Evolutionary conservation across 2,113 vertebrate species (phyloP).

Genomic region (Pagrus major): DNA sequence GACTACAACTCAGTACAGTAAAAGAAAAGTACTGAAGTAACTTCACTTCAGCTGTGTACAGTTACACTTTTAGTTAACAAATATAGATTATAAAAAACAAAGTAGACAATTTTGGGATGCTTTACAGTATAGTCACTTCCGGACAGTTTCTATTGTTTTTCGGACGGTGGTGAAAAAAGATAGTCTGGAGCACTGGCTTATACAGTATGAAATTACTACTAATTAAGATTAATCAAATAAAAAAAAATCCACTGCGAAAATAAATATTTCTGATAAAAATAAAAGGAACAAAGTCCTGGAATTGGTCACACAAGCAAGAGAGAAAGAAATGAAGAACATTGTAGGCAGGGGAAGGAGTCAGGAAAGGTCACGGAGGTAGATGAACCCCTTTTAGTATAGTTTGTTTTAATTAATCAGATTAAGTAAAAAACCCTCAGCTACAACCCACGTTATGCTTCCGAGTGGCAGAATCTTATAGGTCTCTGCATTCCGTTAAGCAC

Average conservation of each 20-base stretch:
- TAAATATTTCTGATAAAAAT: neutral
- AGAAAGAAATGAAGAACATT: neutral
- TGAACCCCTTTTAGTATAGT: conserved; percentile 59
- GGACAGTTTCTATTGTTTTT: too few relatives aligned
- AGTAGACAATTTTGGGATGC: too few relatives aligned
- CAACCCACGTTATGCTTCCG: conserved; percentile 77
- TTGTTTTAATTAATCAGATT: conserved; percentile 82
- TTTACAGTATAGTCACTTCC: too few relatives aligned
- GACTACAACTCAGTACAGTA: too few relatives aligned
- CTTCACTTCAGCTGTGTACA: too few relatives aligned
- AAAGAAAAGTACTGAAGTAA: too few relatives aligned
- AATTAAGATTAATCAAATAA: neutral
- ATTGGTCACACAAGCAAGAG: neutral
- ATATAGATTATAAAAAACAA: too few relatives aligned
- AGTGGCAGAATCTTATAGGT: conserved; percentile 79
- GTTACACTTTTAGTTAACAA: too few relatives aligned
- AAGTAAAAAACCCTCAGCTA: conserved; percentile 67
- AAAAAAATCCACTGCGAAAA: neutral
- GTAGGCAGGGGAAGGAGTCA: neutral
- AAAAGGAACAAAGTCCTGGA: neutral
- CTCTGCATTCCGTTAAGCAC: conserved; percentile 84
- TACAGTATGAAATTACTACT: neutral
- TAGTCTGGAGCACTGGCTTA: too few relatives aligned
- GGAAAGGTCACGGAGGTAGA: conserved; percentile 5
- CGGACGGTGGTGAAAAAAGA: too few relatives aligned